Evolutionary conservation across 2,113 vertebrate species (phyloP).

Genomic region (Spea multiplicata): DNA sequence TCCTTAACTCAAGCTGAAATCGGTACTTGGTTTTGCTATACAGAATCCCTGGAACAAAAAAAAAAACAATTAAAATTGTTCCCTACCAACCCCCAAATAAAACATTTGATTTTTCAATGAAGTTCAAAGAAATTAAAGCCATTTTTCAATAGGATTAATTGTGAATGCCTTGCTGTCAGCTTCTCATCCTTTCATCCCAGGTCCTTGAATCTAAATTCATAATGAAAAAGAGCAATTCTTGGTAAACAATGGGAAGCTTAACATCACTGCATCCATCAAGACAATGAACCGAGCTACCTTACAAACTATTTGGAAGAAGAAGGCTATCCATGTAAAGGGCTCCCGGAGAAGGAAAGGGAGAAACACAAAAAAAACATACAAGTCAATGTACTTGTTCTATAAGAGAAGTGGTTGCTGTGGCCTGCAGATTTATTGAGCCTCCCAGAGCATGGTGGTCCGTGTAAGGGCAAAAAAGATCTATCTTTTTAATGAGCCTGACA

Average conservation of each 20-base stretch:
- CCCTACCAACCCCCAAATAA: too few relatives aligned
- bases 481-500: slow-evolving; percentile 48
- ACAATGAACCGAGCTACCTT: slow-evolving; percentile 36
- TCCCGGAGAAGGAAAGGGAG: slow-evolving; percentile 11
- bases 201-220: slow-evolving; percentile 33
- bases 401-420: slow-evolving; percentile 42
- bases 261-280: slow-evolving; percentile 34
- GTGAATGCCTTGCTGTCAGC: slow-evolving; percentile 32
- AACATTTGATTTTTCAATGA: neutral
- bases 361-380: slow-evolving; percentile 28
- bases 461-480: slow-evolving; percentile 44
- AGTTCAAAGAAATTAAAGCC: slow-evolving; percentile 22
- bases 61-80: neutral
- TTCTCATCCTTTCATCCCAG: slow-evolving; percentile 34
- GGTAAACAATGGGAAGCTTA: slow-evolving; percentile 39
- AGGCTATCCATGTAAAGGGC: slow-evolving; percentile 17
- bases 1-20: too few relatives aligned
- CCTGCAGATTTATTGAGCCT: slow-evolving; percentile 47
- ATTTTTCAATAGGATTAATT: slow-evolving; percentile 29
- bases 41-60: too few relatives aligned
- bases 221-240: slow-evolving; percentile 26
- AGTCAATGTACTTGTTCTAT: slow-evolving; percentile 40
- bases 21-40: too few relatives aligned
- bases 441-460: slow-evolving; percentile 46
- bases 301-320: slow-evolving; percentile 28